Conservation (phyloP, 2,113 vertebrate species). For the Mesembrinibis cayennensis region DNA sequence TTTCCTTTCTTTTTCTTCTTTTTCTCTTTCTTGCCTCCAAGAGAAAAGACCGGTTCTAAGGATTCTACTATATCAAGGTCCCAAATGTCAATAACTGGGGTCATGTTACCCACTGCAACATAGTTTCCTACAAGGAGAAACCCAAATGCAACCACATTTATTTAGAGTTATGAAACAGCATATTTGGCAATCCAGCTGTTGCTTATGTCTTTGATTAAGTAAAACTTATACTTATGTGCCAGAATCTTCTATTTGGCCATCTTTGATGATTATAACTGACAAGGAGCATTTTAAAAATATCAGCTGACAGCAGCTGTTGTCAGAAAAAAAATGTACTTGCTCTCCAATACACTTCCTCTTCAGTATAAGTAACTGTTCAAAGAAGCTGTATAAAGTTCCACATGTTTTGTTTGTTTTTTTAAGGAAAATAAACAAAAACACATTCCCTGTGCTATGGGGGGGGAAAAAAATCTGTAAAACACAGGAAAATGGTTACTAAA, state of each 20-base stretch:
- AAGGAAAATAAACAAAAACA: neutral
- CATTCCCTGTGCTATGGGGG: no score
- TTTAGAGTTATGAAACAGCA: neutral
- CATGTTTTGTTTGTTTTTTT: neutral
- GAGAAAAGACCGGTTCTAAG: constrained; percentile 91
- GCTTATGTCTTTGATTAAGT: neutral
- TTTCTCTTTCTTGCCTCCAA: constrained; percentile 84
- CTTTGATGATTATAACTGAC: neutral
- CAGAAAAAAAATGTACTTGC: neutral
- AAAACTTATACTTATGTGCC: neutral
- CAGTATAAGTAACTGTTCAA: neutral
- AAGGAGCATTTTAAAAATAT: neutral
- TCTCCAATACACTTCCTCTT: neutral
- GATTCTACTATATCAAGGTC: constrained; percentile 96
- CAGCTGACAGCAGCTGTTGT: neutral
- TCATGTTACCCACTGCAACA: constrained; percentile 95
- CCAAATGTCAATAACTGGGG: constrained; percentile 93
- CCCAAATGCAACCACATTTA: neutral
- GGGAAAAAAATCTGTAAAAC: neutral
- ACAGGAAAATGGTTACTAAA: neutral
- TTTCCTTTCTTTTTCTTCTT: constrained; percentile 92
- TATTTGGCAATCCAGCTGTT: neutral
- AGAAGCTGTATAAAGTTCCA: neutral
- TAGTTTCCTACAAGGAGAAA: constrained; percentile 82
- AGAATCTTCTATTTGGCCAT: neutral